Percentiles rank a stretch among this genome's conserved stretches.
Conservation (phyloP, 2,113 vertebrate genomes). For the Crotalus viridis region DNA sequence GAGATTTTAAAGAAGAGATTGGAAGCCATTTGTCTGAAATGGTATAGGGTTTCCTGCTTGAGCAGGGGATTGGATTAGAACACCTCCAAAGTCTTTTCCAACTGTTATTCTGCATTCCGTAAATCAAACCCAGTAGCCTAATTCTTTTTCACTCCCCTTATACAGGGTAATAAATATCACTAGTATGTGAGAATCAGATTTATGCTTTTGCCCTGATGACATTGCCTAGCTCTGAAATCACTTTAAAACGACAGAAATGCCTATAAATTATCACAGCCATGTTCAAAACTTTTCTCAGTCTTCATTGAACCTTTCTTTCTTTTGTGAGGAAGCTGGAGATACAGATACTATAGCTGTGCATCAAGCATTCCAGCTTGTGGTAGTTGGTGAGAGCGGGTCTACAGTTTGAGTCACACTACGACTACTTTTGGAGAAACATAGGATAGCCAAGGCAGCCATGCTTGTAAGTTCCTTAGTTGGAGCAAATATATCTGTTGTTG, state of each 20-base stretch:
- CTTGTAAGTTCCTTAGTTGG: background rate
- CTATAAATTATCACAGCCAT: background rate
- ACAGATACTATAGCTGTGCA: background rate
- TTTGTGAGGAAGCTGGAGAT: background rate
- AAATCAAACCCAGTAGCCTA: background rate
- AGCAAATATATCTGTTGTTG: background rate
- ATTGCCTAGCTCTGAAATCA: background rate
- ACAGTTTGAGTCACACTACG: background rate
- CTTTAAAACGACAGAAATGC: background rate
- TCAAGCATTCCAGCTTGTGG: background rate
- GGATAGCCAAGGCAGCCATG: background rate
- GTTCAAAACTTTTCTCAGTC: background rate
- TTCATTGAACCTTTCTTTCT: background rate
- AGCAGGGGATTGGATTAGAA: no score
- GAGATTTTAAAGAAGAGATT: no score
- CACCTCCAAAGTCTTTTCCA: no score
- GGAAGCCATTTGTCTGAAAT: no score
- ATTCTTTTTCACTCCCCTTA: background rate
- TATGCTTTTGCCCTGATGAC: background rate
- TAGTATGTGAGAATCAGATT: background rate
- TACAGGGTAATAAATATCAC: background rate
- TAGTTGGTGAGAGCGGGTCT: background rate
- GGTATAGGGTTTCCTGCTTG: no score
- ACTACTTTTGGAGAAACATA: background rate
- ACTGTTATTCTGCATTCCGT: no score